Conservation (phyloP, 1,140 invertebrate genomes). For the Diabrotica undecimpunctata region DNA sequence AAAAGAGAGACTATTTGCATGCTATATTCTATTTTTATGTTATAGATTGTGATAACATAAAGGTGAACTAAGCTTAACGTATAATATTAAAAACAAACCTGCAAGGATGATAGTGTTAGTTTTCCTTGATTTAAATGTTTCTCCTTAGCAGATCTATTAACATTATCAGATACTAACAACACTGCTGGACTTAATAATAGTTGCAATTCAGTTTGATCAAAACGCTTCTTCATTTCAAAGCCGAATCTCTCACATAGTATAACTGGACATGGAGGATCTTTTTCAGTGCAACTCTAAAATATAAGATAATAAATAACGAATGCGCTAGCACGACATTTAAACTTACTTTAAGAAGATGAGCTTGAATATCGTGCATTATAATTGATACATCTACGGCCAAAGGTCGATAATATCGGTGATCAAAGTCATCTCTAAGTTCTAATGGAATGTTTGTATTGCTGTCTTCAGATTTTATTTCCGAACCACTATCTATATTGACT, state of each 20-base stretch:
- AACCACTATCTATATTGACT: conserved; percentile 34
- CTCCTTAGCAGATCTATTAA: conserved; percentile 63
- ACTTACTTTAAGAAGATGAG: conserved; percentile 76
- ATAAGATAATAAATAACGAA: not conserved
- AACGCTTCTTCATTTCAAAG: conserved; percentile 95
- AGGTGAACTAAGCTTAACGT: no score
- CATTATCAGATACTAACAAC: conserved; percentile 71
- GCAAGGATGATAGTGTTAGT: conserved; percentile 82
- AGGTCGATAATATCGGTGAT: conserved; percentile 82
- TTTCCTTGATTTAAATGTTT: conserved; percentile 84
- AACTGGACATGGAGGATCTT: conserved; percentile 85
- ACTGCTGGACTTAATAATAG: conserved; percentile 86
- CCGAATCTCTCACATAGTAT: conserved; percentile 86
- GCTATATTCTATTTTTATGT: no score
- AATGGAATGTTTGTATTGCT: conserved; percentile 38
- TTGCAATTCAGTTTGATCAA: conserved; percentile 86
- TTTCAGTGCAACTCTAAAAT: conserved; percentile 72
- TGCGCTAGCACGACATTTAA: no score
- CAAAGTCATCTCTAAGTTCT: conserved; percentile 58
- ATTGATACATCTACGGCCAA: conserved; percentile 88
- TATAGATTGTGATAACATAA: no score
- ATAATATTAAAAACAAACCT: conserved; percentile 51
- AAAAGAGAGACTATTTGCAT: no score
- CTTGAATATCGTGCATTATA: conserved; percentile 94
- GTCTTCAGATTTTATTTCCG: conserved; percentile 37